phyloP scores from a whole-genome alignment of 2,113 vertebrate species.

The Macrotis lagotis region DNA sequence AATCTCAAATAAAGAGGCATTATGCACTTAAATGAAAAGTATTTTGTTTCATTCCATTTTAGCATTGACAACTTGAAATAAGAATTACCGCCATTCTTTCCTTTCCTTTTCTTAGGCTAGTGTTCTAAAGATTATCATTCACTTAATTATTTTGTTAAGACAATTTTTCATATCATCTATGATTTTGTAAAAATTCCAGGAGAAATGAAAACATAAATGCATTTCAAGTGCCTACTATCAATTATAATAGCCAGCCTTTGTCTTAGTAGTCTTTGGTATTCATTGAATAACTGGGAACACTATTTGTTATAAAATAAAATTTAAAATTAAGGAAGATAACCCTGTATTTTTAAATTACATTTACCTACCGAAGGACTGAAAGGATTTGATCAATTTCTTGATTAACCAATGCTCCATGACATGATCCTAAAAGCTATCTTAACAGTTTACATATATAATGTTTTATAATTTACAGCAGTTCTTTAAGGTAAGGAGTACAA shows the following conservation, averaged over 20 bases:
- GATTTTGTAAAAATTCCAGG: background rate
- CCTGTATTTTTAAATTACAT: background rate
- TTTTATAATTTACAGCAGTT: background rate
- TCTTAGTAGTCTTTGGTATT: background rate
- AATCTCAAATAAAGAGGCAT: background rate
- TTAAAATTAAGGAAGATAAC: background rate
- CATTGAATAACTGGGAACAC: background rate
- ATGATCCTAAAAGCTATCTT: background rate
- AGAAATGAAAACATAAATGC: background rate
- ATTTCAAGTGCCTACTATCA: background rate
- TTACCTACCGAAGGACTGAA: background rate
- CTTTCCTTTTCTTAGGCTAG: slow-evolving; percentile 27
- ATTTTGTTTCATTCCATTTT: background rate
- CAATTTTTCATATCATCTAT: background rate
- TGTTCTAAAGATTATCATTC: background rate
- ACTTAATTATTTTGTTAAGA: background rate
- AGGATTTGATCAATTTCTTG: background rate
- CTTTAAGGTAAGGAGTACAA: background rate
- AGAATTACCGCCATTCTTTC: background rate
- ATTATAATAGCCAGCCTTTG: background rate
- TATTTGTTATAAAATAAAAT: background rate
- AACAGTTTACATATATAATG: background rate
- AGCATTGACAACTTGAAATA: background rate
- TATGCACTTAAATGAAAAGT: background rate
- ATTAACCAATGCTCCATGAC: background rate